Evolutionary conservation across 2,888 invertebrate genomes (phyloP).

Genomic region (Nasonia oneida): DNA sequence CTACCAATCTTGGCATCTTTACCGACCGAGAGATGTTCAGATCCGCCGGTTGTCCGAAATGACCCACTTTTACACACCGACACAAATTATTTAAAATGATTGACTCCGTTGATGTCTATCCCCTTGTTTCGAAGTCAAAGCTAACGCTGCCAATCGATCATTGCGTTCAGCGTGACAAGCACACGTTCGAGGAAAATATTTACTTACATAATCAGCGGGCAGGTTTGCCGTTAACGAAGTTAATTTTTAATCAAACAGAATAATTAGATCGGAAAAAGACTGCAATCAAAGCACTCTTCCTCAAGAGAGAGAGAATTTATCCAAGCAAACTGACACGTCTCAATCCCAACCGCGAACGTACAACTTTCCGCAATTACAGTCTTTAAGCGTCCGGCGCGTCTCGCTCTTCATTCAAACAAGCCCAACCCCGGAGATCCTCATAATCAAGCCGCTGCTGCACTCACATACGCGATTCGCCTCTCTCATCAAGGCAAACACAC

Average conservation of each 20-base stretch:
- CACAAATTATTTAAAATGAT: constrained; percentile 1
- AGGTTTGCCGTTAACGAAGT: not conserved
- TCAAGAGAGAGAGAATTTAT: not conserved
- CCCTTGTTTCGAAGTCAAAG: not conserved
- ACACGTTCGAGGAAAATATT: not conserved
- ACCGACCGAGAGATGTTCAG: not conserved
- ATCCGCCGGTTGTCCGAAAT: not conserved
- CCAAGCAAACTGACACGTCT: not conserved
- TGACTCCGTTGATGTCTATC: not conserved
- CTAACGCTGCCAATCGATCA: not conserved
- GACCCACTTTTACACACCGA: not conserved
- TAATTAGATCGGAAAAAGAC: not conserved
- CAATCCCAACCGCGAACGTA: not conserved
- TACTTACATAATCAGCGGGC: not conserved
- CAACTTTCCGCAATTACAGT: not conserved
- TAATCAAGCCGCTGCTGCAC: not conserved
- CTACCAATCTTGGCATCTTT: constrained; percentile 1
- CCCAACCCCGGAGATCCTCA: not conserved
- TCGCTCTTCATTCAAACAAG: constrained; percentile 1
- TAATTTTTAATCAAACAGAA: not conserved
- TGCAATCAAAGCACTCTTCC: not conserved
- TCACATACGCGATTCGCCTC: not conserved
- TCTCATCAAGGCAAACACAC: not conserved
- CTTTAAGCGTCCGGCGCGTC: not conserved
- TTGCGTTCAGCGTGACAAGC: not conserved